Conservation (phyloP, 1,140 invertebrate species). For the Drosophila orosa region DNA sequence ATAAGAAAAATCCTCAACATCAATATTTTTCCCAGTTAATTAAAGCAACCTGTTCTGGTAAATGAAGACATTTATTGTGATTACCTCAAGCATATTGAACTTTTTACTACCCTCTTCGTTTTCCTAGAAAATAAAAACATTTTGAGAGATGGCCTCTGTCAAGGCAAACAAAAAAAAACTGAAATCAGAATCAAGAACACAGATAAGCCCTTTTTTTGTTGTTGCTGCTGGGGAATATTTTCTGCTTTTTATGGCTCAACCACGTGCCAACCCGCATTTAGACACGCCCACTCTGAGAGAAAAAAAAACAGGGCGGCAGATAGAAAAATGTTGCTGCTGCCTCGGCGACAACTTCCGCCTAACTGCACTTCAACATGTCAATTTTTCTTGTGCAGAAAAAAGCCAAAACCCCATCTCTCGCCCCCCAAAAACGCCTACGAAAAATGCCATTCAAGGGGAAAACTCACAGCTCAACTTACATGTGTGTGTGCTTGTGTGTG, state of each 20-base stretch:
- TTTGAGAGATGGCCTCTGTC: constrained; percentile 38
- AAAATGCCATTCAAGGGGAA: constrained; percentile 40
- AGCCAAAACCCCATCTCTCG: constrained; percentile 44
- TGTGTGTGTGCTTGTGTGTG: constrained; percentile 24
- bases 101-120: constrained; percentile 10
- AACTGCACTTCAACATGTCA: constrained; percentile 72
- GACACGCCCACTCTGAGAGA: constrained; percentile 24
- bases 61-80: neutral
- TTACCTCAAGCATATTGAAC: constrained; percentile 1
- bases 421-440: constrained; percentile 38
- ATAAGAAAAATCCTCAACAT: neutral
- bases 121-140: constrained; percentile 23
- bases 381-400: constrained; percentile 47
- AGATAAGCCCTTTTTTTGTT: constrained; percentile 46
- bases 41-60: too few species aligned
- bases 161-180: constrained; percentile 6
- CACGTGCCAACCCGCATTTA: constrained; percentile 53
- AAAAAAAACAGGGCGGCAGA: constrained; percentile 2
- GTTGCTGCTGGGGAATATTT: constrained; percentile 21
- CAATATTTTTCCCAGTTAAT: neutral
- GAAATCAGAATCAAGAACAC: constrained; percentile 45
- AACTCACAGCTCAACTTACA: constrained; percentile 14
- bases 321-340: constrained; percentile 52
- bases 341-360: constrained; percentile 67
- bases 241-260: constrained; percentile 41